A percentile compares a stretch with the other conserved stretches of the same genome.
phyloP scores from a whole-genome alignment of 2,113 vertebrate species.

The Ceyx margarethae region DNA sequence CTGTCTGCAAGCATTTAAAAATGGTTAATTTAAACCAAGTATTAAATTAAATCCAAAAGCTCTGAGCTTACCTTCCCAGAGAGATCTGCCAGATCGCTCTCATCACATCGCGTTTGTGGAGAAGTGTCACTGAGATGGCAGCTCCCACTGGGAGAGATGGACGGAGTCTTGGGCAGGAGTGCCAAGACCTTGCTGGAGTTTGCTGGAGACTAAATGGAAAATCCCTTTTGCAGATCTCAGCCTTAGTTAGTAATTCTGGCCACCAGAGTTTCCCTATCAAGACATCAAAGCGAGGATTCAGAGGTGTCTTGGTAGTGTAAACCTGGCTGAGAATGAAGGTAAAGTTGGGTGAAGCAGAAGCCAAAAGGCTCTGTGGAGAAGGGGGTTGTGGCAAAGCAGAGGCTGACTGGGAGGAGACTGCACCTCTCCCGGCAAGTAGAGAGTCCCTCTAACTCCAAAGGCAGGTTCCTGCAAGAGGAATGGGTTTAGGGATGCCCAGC shows the following conservation, averaged over 20 bases:
- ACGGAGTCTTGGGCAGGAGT: not conserved
- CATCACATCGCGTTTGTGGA: not conserved
- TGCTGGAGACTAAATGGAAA: conserved; percentile 32
- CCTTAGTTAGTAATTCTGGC: not conserved
- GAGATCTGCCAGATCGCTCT: conserved; percentile 60
- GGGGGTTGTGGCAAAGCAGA: not conserved
- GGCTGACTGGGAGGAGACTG: not conserved
- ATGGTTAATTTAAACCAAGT: conserved; percentile 62
- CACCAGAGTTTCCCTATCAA: not conserved
- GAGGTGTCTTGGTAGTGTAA: not conserved
- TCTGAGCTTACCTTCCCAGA: conserved; percentile 59
- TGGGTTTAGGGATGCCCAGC: not conserved
- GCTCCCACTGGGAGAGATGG: conserved; percentile 48
- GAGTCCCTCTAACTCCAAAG: not conserved
- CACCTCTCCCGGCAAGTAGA: not conserved
- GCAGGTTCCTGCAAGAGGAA: not conserved
- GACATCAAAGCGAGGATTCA: conserved; percentile 14
- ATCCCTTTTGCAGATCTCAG: conserved; percentile 53
- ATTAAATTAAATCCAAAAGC: conserved; percentile 65
- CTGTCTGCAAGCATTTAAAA: conserved; percentile 61
- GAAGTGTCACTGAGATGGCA: conserved; percentile 63
- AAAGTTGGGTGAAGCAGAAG: not conserved
- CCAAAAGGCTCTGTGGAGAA: not conserved
- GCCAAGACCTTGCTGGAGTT: conserved; percentile 40
- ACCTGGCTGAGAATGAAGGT: conserved; percentile 28